Percentiles rank a stretch among this genome's conserved stretches.
Evolutionary conservation across 2,113 vertebrate genomes (phyloP).

Genomic region (Rhynchomys soricoides): DNA sequence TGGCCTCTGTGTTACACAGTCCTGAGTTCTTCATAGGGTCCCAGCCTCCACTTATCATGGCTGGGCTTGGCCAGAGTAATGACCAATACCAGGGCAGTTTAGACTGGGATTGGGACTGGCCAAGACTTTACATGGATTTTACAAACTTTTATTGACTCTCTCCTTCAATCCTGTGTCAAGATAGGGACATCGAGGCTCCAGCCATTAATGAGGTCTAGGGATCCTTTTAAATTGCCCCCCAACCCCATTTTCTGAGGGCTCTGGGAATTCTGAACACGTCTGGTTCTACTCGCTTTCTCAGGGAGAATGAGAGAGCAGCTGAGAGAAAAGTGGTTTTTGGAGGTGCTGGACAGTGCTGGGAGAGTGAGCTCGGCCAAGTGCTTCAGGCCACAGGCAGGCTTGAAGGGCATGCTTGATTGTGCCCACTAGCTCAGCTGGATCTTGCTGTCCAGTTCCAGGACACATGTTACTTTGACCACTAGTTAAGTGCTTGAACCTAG

Average conservation of each 20-base stretch:
- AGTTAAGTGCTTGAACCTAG: not conserved
- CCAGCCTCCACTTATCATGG: not conserved
- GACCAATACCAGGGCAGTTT: not conserved
- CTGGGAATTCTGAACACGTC: accelerated
- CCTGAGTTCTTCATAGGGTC: not conserved
- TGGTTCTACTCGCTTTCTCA: not conserved
- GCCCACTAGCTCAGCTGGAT: not conserved
- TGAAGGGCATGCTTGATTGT: accelerated
- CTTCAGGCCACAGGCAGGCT: not conserved
- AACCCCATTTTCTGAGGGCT: not conserved
- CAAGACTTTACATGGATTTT: not conserved
- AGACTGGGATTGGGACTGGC: not conserved
- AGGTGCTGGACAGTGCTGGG: not conserved
- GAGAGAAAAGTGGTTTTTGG: not conserved
- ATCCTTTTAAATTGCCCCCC: not conserved
- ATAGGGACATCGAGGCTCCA: not conserved
- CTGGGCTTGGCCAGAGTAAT: not conserved
- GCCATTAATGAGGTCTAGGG: not conserved
- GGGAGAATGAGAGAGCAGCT: too few species aligned
- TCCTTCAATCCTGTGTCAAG: not conserved
- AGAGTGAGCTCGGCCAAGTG: not conserved
- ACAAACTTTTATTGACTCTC: not conserved
- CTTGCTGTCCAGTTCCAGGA: too few species aligned
- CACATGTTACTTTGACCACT: not conserved
- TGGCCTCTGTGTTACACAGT: not conserved